phyloP scores from a whole-genome alignment of 92 coral and sea anemone genomes.

The Phenganax subtilis region DNA sequence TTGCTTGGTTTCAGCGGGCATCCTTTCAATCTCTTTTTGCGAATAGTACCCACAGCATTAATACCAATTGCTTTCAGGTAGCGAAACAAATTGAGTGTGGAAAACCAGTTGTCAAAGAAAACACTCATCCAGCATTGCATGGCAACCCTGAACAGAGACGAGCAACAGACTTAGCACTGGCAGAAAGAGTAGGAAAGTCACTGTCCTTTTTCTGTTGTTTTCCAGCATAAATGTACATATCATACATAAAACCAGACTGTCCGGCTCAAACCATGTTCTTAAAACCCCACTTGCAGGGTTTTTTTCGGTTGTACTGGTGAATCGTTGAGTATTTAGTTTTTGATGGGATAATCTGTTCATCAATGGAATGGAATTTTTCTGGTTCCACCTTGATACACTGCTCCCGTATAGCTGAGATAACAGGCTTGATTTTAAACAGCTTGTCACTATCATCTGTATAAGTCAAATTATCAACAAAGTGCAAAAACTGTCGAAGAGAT shows the following conservation, averaged over 20 bases:
- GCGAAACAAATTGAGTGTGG: conserved; percentile 10
- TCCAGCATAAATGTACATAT: too few relatives aligned
- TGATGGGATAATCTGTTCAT: not conserved
- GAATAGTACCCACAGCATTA: conserved; percentile 29
- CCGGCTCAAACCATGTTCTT: too few relatives aligned
- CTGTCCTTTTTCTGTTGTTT: too few relatives aligned
- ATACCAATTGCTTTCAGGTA: conserved; percentile 23
- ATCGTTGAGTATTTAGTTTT: not conserved
- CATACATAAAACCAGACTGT: too few relatives aligned
- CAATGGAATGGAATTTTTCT: not conserved
- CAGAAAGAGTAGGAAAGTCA: too few relatives aligned
- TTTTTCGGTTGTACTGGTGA: too few relatives aligned
- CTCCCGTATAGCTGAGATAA: not conserved
- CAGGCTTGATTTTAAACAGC: not conserved
- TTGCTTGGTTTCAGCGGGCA: conserved; percentile 16
- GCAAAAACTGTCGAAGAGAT: not conserved
- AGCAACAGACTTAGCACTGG: too few relatives aligned
- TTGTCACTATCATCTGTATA: not conserved
- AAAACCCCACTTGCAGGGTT: too few relatives aligned
- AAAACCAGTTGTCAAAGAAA: conserved; percentile 29
- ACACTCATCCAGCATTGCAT: too few relatives aligned
- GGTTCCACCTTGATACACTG: not conserved
- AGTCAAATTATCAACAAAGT: conserved; percentile 1
- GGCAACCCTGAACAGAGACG: too few relatives aligned
- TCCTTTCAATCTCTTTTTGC: not conserved